Conservation (phyloP, 2,888 invertebrate genomes). For the Melangyna quadrimaculata region DNA sequence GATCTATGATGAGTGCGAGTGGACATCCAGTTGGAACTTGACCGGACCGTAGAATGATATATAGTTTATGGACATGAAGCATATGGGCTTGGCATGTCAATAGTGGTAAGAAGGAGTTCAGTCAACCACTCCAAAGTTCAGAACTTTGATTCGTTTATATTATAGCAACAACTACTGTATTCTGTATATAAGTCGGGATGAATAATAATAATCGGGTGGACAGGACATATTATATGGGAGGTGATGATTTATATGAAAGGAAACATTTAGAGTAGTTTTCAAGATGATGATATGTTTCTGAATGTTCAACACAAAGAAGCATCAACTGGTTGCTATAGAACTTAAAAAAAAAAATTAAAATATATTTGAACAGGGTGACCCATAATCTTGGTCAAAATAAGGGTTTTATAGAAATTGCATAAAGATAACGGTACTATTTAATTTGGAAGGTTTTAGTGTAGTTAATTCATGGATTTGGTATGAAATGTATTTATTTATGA, state of each 20-base stretch:
- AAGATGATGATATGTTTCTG: neutral
- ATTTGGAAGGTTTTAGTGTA: too few species aligned
- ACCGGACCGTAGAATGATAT: neutral
- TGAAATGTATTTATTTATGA: too few species aligned
- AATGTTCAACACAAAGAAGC: neutral
- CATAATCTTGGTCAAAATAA: too few species aligned
- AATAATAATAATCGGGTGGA: neutral
- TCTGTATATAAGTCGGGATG: too few species aligned
- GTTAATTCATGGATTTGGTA: too few species aligned
- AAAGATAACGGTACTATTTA: too few species aligned
- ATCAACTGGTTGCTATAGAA: neutral
- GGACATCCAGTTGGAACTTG: conserved; percentile 6
- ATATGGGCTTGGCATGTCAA: neutral
- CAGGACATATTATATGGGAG: neutral
- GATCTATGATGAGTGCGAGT: conserved; percentile 28
- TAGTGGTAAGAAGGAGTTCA: neutral
- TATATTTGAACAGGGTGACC: too few species aligned
- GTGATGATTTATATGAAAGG: neutral
- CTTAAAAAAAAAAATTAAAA: too few species aligned
- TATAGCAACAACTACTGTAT: neutral
- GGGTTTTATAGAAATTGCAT: too few species aligned
- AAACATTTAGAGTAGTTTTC: neutral
- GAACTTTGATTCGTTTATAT: neutral
- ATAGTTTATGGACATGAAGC: neutral
- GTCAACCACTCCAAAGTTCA: neutral